Evolutionary conservation across 2,888 invertebrate genomes (phyloP), one percentile per base, ranked within the genome.

Genomic region (Margaritifera margaritifera): DNA sequence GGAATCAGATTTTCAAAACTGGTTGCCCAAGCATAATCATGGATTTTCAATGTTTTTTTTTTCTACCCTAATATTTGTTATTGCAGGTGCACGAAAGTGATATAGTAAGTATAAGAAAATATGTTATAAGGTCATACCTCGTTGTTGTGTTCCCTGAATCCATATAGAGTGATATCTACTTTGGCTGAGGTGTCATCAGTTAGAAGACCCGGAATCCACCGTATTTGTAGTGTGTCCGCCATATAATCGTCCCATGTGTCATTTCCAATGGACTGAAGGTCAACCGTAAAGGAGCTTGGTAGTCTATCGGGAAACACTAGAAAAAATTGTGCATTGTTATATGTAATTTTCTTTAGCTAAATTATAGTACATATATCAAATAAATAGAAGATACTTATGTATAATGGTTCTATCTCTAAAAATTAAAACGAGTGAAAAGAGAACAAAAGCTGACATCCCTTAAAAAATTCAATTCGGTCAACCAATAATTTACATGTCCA

Each of bases 151-250:
- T 86, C 86, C 27, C 75, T 78, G 78, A 86, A 87, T 4, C 86
- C 87, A 64, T 84, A 74, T 19, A 87, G 75, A 22, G 66, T 74
- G 25, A 87, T 73, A 61, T 84, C 78, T 1, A 86, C 81, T 11
- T 42, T 62, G 4, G 77, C 78, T 20, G 66, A 71, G 0, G 62
- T 25, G 31, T 70, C 68, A 56, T 66, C 68, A 31, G 78, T 77
- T 15, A 84, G 71, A 31, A 66, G 57, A 8, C 56, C 57, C 22
- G 76, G 56, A 42, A 77, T 59, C 86, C 84, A 83, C 51, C 68
- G 71, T 27, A 84, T 58, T 15, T 68, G 73, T 51, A 84, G 62
- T 6, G 69, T 71, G 52, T 66, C 60, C 31, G 76, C 56, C n/a
- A 64, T 69, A 24, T 61, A 53, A 20, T 60, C 58, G 31, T 71